Percentiles rank a stretch among this genome's conserved stretches.
Conservation (phyloP, 2,888 invertebrate species). For the Melipona bicolor region DNA sequence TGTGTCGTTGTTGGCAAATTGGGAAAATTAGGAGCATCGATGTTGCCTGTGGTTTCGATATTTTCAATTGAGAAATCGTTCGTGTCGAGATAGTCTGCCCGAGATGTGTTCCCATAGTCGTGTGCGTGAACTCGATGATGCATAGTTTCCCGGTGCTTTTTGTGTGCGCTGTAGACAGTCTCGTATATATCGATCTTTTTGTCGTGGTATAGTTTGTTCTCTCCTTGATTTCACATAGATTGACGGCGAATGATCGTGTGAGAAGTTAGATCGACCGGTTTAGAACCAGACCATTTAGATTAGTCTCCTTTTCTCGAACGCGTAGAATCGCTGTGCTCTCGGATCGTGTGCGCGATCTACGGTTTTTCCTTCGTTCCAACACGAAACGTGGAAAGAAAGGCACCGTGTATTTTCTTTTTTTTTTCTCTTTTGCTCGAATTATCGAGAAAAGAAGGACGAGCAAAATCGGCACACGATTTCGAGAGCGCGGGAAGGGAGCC, state of each 20-base stretch:
- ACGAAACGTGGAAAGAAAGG: neutral
- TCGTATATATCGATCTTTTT: constrained; percentile 47
- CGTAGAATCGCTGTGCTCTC: neutral
- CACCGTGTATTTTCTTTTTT: neutral
- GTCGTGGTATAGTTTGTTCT: constrained; percentile 49
- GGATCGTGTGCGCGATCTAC: neutral
- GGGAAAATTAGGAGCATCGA: neutral
- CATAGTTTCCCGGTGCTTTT: constrained; percentile 59
- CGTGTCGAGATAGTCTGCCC: constrained; percentile 49
- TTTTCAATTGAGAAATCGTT: constrained; percentile 23
- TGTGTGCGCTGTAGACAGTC: constrained; percentile 65
- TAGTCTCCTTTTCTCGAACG: constrained; percentile 10
- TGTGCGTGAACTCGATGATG: constrained; percentile 62
- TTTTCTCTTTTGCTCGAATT: neutral
- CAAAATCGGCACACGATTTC: constrained; percentile 31
- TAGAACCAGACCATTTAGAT: constrained; percentile 29
- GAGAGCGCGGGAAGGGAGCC: constrained; percentile 12
- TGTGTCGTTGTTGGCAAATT: neutral
- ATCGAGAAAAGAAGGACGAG: neutral
- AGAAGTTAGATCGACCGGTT: constrained; percentile 32
- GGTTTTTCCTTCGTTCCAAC: neutral
- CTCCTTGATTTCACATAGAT: constrained; percentile 21
- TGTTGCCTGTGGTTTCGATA: constrained; percentile 7
- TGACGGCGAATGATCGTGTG: constrained; percentile 48
- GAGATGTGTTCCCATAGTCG: constrained; percentile 42